Evolutionary conservation across 1,140 invertebrate species (phyloP).

Genomic region (Aphis craccivora): DNA sequence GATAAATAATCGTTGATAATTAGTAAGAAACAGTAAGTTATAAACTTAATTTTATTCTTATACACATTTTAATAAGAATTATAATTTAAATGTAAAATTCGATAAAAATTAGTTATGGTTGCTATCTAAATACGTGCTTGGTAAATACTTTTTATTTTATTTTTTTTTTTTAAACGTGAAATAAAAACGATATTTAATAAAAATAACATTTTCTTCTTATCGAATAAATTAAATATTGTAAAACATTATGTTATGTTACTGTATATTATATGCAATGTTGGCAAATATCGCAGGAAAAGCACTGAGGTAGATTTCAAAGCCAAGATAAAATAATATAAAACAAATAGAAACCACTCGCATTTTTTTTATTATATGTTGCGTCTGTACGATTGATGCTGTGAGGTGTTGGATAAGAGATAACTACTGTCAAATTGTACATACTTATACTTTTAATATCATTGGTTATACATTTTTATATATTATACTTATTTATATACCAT

Average conservation of each 20-base stretch:
- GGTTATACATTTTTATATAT: too few species aligned
- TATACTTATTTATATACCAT: too few species aligned
- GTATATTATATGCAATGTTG: too few species aligned
- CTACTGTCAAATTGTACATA: not conserved
- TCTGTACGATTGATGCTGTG: not conserved
- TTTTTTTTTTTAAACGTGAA: not conserved
- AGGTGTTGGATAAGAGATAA: not conserved
- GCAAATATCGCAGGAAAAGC: too few species aligned
- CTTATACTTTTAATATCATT: too few species aligned
- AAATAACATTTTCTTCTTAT: not conserved
- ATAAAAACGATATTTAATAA: not conserved
- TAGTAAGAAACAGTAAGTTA: too few species aligned
- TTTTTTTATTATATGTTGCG: not conserved
- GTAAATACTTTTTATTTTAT: not conserved
- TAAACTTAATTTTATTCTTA: too few species aligned
- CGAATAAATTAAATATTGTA: not conserved
- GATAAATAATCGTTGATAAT: too few species aligned
- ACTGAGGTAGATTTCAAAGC: not conserved
- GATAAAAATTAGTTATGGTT: too few species aligned
- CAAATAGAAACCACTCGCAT: not conserved
- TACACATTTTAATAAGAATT: too few species aligned
- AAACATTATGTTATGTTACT: not conserved
- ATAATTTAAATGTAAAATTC: too few species aligned
- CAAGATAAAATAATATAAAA: not conserved
- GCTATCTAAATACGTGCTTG: not conserved